Evolutionary conservation across 2,797 vertebrate genomes (phyloP), one percentile per base, ranked within the genome.

Genomic region (Sus cebifrons): DNA sequence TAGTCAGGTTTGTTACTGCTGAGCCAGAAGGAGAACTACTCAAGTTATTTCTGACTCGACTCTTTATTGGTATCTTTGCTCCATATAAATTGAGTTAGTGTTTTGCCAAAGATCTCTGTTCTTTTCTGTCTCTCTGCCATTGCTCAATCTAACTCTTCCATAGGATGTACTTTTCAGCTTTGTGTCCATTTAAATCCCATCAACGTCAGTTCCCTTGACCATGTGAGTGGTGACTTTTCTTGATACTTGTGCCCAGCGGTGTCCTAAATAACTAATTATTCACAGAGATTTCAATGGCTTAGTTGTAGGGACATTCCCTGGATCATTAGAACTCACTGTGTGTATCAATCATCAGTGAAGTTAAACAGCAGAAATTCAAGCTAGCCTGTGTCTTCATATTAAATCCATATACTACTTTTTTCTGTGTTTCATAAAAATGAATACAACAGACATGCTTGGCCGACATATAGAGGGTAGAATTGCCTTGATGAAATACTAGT

Each of bases 1-100:
- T 49, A 49, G 44, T 49, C 44, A 10, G 44, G 5, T 49, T 49
- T 49, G 44, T 49, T 49, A 49, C 44, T 49, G 44, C 44, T 49
- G 44, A 49, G 44, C 44, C 44, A 49, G 44, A 49, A 49, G 44
- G 44, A 10, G 44, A 49, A 49, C 44, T 49, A 5, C 44, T 49
- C 44, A 49, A 27, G 25, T 71, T 70, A 25, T 58, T 89, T 94
- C 58, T 44, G 8, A 54, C 54, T 74, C 91, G 15, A n/a, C 5
- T 74, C 14, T 92, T 82, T 84, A 36, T 52, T 67, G 29, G 27
- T 84, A 29, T 67, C 58, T 71, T 94, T 27, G n/a, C 56, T 94
- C 15, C 75, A 91, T 85, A 94, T 56, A 74, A 84, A 84, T 40
- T 58, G 64, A 93, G 56, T 27, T 23, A 32, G 2, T 20, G 10